These are phyloP conservation scores for Toxonevra muliebris DNA, from an alignment of 2,888 invertebrate species.

Conservation along the genomic window DNA sequence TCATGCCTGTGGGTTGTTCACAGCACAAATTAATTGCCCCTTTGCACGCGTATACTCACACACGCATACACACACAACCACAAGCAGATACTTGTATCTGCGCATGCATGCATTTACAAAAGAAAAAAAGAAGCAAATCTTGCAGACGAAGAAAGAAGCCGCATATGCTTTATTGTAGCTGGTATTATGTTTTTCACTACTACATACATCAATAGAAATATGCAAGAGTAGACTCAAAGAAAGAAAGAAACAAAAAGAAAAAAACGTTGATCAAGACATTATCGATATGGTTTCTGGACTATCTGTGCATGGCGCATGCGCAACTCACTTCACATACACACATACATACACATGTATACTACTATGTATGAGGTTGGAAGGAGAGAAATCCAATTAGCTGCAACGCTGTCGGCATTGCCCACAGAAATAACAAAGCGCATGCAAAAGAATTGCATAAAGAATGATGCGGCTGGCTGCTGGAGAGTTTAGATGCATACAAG, in stretches of 20 bases:
- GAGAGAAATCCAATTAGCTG: constrained; percentile 62
- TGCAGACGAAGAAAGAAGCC: neutral
- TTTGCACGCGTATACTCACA: constrained; percentile 57
- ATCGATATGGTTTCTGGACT: constrained; percentile 46
- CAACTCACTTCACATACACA: too few species aligned
- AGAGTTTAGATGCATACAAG: too few species aligned
- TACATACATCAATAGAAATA: too few species aligned
- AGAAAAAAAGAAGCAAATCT: neutral
- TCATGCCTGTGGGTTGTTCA: constrained; percentile 37
- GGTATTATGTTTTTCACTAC: neutral
- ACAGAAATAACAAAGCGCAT: constrained; percentile 42
- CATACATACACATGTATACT: constrained; percentile 35
- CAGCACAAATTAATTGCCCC: constrained; percentile 63
- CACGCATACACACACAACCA: constrained; percentile 18
- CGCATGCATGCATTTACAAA: neutral
- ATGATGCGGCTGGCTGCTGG: too few species aligned
- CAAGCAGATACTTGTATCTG: constrained; percentile 11
- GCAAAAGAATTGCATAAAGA: constrained; percentile 47
- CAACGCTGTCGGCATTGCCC: constrained; percentile 52
- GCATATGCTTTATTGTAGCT: constrained; percentile 9
- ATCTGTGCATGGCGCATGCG: constrained; percentile 1
- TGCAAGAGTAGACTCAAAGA: neutral
- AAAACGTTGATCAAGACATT: constrained; percentile 59
- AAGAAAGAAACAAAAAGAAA: too few species aligned
- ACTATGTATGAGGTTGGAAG: constrained; percentile 42